A percentile compares a stretch with the other conserved stretches of the same genome.
Evolutionary conservation across 2,888 invertebrate species (phyloP).

Genomic region (Ceriagrion tenellum): DNA sequence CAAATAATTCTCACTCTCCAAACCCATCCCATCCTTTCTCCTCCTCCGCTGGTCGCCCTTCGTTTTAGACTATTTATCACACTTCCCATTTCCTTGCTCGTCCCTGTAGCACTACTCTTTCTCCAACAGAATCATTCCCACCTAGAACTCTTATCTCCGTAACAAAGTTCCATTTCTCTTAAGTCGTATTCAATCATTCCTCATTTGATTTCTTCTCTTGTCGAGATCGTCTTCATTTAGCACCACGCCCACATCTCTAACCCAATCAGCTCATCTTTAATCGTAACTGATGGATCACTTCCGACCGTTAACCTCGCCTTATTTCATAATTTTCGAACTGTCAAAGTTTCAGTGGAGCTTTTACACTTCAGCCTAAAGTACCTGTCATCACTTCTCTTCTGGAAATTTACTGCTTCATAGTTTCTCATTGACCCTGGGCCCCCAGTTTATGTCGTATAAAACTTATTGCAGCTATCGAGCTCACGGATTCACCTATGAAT

Average conservation of each 20-base stretch:
- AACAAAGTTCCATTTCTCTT: neutral
- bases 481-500: too few relatives aligned
- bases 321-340: neutral
- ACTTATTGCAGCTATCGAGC: too few relatives aligned
- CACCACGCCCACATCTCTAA: neutral
- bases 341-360: neutral
- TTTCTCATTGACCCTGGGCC: neutral
- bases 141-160: neutral
- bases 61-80: neutral
- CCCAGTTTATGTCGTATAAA: too few relatives aligned
- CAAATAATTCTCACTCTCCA: too few relatives aligned
- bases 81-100: neutral
- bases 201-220: constrained; percentile 4
- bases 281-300: neutral
- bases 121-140: neutral
- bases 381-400: neutral
- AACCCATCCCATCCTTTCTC: too few relatives aligned
- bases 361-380: neutral
- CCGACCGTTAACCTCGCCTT: neutral
- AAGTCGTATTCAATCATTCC: neutral
- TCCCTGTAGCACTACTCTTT: neutral
- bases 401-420: neutral
- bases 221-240: neutral
- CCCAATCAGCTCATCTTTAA: neutral
- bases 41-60: neutral